phyloP scores from a whole-genome alignment of 2,888 invertebrate species.

The Xestia sexstrigata region DNA sequence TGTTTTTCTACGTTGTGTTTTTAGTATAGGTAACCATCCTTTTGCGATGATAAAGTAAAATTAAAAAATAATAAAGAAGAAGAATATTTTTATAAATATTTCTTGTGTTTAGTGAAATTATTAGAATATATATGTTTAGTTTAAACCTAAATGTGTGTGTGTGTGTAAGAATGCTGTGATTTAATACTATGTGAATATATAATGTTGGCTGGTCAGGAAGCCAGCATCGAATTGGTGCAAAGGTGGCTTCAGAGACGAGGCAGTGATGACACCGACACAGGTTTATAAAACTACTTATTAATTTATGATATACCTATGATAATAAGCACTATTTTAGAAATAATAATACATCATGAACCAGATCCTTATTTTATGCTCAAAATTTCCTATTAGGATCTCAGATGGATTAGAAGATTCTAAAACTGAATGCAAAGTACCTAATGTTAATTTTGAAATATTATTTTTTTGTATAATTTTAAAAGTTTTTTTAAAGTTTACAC shows the following conservation, averaged over 20 bases:
- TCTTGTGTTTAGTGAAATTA: conserved; percentile 43
- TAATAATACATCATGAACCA: background rate
- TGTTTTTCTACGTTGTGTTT: conserved; percentile 61
- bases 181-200: conserved; percentile 82
- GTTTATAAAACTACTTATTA: conserved; percentile 63
- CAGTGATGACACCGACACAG: conserved; percentile 84
- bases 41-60: conserved; percentile 11
- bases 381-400: background rate
- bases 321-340: background rate
- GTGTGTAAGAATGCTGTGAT: conserved; percentile 70
- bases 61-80: conserved; percentile 41
- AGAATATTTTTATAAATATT: background rate
- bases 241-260: conserved; percentile 84
- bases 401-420: background rate
- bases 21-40: conserved; percentile 26
- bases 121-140: conserved; percentile 47
- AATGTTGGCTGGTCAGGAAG: conserved; percentile 88
- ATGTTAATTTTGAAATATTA: background rate
- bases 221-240: conserved; percentile 88
- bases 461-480: background rate
- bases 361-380: no score
- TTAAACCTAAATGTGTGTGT: conserved; percentile 48
- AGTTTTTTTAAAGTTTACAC: background rate
- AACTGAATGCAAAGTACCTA: background rate
- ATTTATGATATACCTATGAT: background rate